Base-by-base conservation (phyloP, 1,140 invertebrate genomes). In the Drosophila rhopaloa region DNA sequence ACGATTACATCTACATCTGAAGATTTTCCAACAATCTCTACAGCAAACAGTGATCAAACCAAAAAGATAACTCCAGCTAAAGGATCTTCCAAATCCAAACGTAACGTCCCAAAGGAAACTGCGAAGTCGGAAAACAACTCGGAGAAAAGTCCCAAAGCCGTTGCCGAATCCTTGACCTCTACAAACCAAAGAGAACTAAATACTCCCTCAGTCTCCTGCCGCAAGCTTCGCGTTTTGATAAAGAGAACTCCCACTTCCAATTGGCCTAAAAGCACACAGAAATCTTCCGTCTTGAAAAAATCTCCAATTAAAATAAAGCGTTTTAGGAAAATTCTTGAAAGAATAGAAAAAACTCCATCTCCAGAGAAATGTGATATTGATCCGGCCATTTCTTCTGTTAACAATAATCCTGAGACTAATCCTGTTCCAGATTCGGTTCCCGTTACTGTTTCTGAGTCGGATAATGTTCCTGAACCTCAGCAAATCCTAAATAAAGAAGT, bases 151-250 rank as follows among this genome's bases (percentile, higher is more conserved):
- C 11, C 10, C 2, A 29, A 27, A 1, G 1, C 10, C 9, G 32
- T 5, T 13, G 24, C 5, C 1, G 10, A 27, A 14, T 27, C 32
- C 37, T 10, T 10, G 10, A 13, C 35, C 6, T 29, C 14, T 5
- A 11, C 27, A 38, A n/a, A 37, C 8, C 27, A 14, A 51, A 40
- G 14, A 16, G 24, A 11, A 9, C 37, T 32, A 24, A 37, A 40
- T 10, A 47, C 53, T 5, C 48, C 66, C 10, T 59, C 32, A 37
- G 48, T 41, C 29, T 50, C 62, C 3, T 70, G 58, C n/a, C 80
- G 80, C 9, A 68, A 79, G n/a, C 38, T 82, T 10, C 55, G 80
- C 2, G 56, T 82, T 24, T 13, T 83, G 11, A 1, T 82, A 5
- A 83, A 75, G 7, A 68, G 54, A 58, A 59, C 58, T 41, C 48